Evolutionary conservation across 2,888 invertebrate species (phyloP), one percentile per base, ranked within the genome.

Genomic region (Acronicta leporina): DNA sequence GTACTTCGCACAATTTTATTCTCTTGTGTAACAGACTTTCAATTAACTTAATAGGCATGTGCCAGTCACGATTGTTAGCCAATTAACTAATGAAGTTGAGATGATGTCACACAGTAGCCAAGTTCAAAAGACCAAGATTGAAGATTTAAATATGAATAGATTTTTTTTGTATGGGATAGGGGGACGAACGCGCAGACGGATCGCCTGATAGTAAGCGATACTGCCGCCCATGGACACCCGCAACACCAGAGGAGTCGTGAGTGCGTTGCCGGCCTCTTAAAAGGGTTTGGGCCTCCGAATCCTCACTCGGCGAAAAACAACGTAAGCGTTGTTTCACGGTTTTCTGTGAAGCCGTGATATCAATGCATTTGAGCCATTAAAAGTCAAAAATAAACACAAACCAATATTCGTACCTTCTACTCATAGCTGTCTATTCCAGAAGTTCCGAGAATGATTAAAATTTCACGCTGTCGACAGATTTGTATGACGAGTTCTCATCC

Each of bases 81-180:
- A 83, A 85, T 87, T 84, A 83, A 77, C 84, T 87, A 87, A 86
- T 83, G 81, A 86, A 84, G 77, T 81, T 66, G 73, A 68, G 68
- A 35, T 58, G 47, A 41, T 33, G 33, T 11, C 68, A 51, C 55
- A 64, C 45, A 47, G 58, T n/a, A 46, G 8, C 14, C n/a, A 5
- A 10, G 3, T 5, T 1, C 60, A 68, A 61, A 60, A 67, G 51
- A 4, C 1, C 33, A 15, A 43, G 33, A 33, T 9, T 9, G 9
- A 30, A 30, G 9, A 9, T 2, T n/a, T n/a, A n/a, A n/a, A n/a
- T n/a, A n/a, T n/a, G n/a, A n/a, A n/a, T n/a, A n/a, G n/a, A n/a
- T n/a, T n/a, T n/a, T n/a, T n/a, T n/a, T n/a, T n/a, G n/a, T n/a
- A n/a, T n/a, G n/a, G n/a, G n/a, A n/a, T n/a, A n/a, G n/a, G n/a